A percentile compares a stretch with the other conserved stretches of the same genome.
phyloP scores from a whole-genome alignment of 2,888 invertebrate genomes.

The Chironomus riparius region DNA sequence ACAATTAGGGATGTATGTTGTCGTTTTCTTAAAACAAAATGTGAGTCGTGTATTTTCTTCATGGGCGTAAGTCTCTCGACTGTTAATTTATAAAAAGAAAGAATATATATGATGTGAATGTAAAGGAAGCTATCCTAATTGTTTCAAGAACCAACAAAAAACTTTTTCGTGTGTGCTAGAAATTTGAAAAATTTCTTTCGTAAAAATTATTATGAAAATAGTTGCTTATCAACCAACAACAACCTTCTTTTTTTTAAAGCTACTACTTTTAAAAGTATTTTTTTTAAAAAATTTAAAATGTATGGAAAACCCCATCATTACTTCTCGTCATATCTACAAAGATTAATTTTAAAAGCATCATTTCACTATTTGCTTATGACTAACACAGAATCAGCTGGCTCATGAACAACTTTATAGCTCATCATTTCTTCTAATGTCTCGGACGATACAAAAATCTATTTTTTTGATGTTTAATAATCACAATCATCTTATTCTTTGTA shows the following conservation, averaged over 20 bases:
- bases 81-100: no score
- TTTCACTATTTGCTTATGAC: neutral
- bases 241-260: neutral
- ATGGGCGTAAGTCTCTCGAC: no score
- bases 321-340: conserved; percentile 10
- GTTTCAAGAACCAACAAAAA: no score
- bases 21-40: no score
- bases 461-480: neutral
- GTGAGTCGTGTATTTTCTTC: no score
- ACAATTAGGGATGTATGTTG: no score
- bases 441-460: neutral
- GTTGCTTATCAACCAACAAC: neutral
- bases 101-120: no score
- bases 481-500: neutral
- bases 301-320: neutral
- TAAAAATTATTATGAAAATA: neutral
- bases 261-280: conserved; percentile 8
- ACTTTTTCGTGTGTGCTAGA: neutral
- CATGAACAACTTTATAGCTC: neutral
- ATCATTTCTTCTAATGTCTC: neutral
- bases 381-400: neutral
- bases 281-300: neutral
- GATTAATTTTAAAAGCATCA: neutral
- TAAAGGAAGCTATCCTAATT: no score
- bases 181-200: neutral